phyloP scores from a whole-genome alignment of 1,140 invertebrate genomes.

The Megathymus violae region DNA sequence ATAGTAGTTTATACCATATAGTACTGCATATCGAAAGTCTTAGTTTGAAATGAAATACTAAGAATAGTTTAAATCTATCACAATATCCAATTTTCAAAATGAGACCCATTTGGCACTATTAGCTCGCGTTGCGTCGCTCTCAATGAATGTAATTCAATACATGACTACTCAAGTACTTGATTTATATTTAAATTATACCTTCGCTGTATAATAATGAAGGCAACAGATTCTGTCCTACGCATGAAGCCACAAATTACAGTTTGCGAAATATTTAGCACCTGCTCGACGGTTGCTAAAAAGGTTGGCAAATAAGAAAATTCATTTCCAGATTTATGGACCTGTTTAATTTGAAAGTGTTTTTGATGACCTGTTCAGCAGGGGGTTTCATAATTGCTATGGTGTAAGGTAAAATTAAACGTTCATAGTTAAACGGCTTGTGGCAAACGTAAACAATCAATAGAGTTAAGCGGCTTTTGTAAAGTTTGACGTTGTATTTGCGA shows the following conservation, averaged over 20 bases:
- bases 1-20: too few species aligned
- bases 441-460: too few species aligned
- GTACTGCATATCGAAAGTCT: too few species aligned
- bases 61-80: too few species aligned
- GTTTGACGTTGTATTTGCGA: too few species aligned
- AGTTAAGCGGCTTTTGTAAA: too few species aligned
- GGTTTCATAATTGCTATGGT: not conserved
- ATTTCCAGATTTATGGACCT: slow-evolving; percentile 1
- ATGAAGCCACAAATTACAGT: slow-evolving; percentile 39
- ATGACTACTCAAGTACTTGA: slow-evolving; percentile 11
- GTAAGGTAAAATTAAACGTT: not conserved
- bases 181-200: slow-evolving; percentile 40
- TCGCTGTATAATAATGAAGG: slow-evolving; percentile 35
- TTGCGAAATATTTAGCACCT: slow-evolving; percentile 48
- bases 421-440: not conserved
- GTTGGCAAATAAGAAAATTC: slow-evolving; percentile 29
- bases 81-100: slow-evolving; percentile 16
- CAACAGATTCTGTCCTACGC: slow-evolving; percentile 40
- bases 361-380: not conserved
- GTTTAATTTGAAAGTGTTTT: not conserved
- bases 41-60: too few species aligned
- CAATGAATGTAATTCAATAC: slow-evolving; percentile 21
- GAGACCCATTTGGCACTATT: slow-evolving; percentile 16
- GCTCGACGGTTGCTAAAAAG: slow-evolving; percentile 23
- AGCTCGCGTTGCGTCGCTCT: not conserved